Base-by-base conservation (phyloP, 2,113 vertebrate genomes). In the Cololabis saira region DNA sequence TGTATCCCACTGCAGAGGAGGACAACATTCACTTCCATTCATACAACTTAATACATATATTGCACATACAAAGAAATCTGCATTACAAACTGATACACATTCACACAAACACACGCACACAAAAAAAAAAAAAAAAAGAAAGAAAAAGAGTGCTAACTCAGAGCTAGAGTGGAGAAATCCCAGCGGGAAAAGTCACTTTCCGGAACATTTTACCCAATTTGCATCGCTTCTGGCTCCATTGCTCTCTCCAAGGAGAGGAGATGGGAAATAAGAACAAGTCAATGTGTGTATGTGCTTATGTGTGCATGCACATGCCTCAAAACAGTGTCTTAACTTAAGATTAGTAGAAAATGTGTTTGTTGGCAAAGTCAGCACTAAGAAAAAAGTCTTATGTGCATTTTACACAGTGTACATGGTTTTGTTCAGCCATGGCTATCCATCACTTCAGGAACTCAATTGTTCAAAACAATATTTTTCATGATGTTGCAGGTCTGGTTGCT, bases 131-230 rank as follows among this genome's bases (percentile, higher is more conserved):
- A 48, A 21, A 33, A 37, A 62, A 48, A 27, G 2, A n/a, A n/a
- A n/a, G n/a, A n/a, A n/a, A 55, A 15, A 49, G 64, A 82, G 73
- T 51, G 69, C 77, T 78, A 84, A 86, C 74, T 74, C 77, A 60
- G 71, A 82, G 75, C 59, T 80, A 63, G 58, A 85, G 83, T 74
- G 71, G 75, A 80, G 72, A 80, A 66, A 76, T 82, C 84, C 88
- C 88, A 59, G 53, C 69, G 88, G 88, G 85, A 89, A 80, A 87
- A 89, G 78, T 55, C 84, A 86, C 87, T 92, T 90, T 90, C 88
- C 80, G 80, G 79, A 90, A 90, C 86, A 82, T 89, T 91, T 91
- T 91, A 90, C 84, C 81, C 84, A 90, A 90, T 91, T 91, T 90
- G 88, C 91, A 90, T 91, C 69, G 87, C 90, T 90, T 41, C 74